Evolutionary conservation across 2,888 invertebrate genomes (phyloP).

Genomic region (Rhodophaea formosa): DNA sequence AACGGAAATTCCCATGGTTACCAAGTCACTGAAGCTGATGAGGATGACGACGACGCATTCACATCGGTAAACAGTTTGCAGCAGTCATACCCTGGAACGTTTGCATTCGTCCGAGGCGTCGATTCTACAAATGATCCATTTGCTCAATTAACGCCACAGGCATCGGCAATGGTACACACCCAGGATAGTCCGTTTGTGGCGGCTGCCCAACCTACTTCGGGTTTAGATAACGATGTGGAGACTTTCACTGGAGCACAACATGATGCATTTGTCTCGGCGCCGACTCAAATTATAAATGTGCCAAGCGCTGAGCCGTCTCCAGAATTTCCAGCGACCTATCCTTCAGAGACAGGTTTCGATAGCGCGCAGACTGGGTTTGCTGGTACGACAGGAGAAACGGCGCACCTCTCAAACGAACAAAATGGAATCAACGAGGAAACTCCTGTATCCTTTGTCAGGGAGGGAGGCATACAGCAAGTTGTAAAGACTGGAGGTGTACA

Average conservation of each 20-base stretch:
- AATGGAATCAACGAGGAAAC: conserved; percentile 42
- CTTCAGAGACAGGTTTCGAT: conserved; percentile 46
- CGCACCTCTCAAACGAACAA: conserved; percentile 38
- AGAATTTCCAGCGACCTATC: conserved; percentile 45
- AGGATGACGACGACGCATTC: conserved; percentile 61
- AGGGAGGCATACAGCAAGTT: conserved; percentile 64
- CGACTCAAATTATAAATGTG: conserved; percentile 36
- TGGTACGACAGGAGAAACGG: conserved; percentile 41
- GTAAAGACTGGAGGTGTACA: conserved; percentile 62
- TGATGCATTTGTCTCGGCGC: conserved; percentile 45
- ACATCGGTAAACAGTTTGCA: conserved; percentile 57
- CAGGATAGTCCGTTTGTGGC: conserved; percentile 50
- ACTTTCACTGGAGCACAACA: conserved; percentile 47
- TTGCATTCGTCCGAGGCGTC: conserved; percentile 52
- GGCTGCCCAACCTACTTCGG: conserved; percentile 45
- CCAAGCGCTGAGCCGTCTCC: conserved; percentile 43
- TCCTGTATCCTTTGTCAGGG: conserved; percentile 59
- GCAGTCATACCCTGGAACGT: conserved; percentile 59
- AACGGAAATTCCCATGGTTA: conserved; percentile 49
- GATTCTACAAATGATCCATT: conserved; percentile 52
- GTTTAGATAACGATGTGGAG: conserved; percentile 42
- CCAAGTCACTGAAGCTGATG: conserved; percentile 68
- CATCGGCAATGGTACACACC: conserved; percentile 42
- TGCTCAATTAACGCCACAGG: conserved; percentile 46
- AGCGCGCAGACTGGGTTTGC: conserved; percentile 46